These are phyloP conservation scores for Electrona antarctica DNA, from an alignment of 2,113 vertebrate genomes.

Conservation along the genomic window DNA sequence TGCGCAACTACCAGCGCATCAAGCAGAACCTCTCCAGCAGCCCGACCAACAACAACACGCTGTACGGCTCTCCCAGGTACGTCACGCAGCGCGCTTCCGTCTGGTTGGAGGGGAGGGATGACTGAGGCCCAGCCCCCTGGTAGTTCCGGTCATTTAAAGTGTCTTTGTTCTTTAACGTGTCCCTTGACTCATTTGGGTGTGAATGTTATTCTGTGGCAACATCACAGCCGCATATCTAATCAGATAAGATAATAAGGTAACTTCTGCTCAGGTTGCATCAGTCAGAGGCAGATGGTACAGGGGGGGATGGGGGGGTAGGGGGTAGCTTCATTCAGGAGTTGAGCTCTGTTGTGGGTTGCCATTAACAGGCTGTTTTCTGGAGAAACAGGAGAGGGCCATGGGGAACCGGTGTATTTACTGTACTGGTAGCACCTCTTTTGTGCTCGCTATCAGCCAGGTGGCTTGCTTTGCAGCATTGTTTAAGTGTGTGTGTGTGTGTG, in stretches of 20 bases:
- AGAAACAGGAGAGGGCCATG: neutral
- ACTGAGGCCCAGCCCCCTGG: neutral
- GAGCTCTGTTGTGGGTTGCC: neutral
- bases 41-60: constrained; percentile 78
- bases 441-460: neutral
- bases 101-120: neutral
- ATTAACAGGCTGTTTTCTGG: neutral
- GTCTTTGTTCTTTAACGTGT: neutral
- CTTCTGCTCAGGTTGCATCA: constrained; percentile 48
- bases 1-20: constrained; percentile 96
- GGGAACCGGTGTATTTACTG: constrained; percentile 5
- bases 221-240: constrained; percentile 37
- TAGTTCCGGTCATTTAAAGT: neutral
- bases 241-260: constrained; percentile 28
- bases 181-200: neutral
- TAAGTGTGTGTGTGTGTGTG: neutral
- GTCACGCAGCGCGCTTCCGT: constrained; percentile 10
- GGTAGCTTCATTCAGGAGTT: constrained; percentile 4
- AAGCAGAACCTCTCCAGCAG: constrained; percentile 94
- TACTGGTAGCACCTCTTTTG: neutral
- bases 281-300: constrained; percentile 8
- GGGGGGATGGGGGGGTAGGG: neutral
- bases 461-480: constrained; percentile 5
- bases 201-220: neutral
- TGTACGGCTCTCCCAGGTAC: constrained; percentile 92